phyloP scores from a whole-genome alignment of 2,113 vertebrate species.

The Channa maculata region DNA sequence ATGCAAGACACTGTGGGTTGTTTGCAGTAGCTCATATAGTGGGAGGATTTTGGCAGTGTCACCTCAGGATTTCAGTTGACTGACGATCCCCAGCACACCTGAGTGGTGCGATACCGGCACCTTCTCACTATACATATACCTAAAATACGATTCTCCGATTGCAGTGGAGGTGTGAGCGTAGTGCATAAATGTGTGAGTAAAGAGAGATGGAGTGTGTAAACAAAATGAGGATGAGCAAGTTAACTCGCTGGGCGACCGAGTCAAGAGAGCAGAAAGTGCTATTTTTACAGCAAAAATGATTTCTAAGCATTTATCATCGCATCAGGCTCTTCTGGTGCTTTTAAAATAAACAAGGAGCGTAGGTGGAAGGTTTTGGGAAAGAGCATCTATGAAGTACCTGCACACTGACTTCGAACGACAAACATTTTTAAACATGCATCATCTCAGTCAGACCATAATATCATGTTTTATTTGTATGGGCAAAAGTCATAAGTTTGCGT shows the following conservation, averaged over 20 bases:
- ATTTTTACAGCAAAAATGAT: too few species aligned
- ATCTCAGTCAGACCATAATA: too few species aligned
- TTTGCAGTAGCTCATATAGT: slow-evolving; percentile 18
- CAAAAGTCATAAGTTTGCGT: too few species aligned
- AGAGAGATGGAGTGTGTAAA: slow-evolving; percentile 9
- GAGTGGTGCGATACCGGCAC: slow-evolving; percentile 11
- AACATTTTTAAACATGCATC: too few species aligned
- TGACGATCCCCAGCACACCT: slow-evolving; percentile 36
- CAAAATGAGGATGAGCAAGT: slow-evolving; percentile 10
- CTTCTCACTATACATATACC: slow-evolving; percentile 13
- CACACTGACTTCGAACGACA: too few species aligned
- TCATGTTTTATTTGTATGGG: too few species aligned
- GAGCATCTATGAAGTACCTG: too few species aligned
- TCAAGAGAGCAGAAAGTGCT: too few species aligned
- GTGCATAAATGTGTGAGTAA: not conserved
- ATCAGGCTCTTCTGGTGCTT: not conserved
- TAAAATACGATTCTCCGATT: not conserved
- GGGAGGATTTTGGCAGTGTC: slow-evolving; percentile 25
- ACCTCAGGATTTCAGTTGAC: slow-evolving; percentile 39
- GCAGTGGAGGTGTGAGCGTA: slow-evolving; percentile 3
- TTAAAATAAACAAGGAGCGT: too few species aligned
- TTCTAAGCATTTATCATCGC: not conserved
- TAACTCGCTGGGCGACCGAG: not conserved
- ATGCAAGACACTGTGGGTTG: slow-evolving; percentile 39
- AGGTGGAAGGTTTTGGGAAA: too few species aligned